phyloP scores from a whole-genome alignment of 2,113 vertebrate genomes.

The Galemys pyrenaicus region DNA sequence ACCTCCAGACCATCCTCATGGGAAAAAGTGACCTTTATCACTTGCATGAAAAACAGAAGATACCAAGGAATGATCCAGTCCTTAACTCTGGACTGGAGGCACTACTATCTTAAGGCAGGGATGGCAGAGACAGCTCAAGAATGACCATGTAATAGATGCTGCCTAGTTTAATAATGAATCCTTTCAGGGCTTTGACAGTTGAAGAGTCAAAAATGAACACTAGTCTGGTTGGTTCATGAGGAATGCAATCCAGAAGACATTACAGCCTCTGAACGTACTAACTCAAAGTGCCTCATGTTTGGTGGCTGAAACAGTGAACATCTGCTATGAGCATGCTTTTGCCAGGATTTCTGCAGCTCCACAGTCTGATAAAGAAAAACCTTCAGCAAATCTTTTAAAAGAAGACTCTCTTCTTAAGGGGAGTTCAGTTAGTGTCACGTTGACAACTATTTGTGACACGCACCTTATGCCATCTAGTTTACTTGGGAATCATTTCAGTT shows the following conservation, averaged over 20 bases:
- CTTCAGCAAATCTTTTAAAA: conserved; percentile 4
- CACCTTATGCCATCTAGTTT: neutral
- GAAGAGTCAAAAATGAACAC: neutral
- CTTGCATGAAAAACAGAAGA: conserved; percentile 1
- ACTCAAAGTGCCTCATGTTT: neutral
- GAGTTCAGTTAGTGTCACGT: neutral
- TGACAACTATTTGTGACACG: neutral
- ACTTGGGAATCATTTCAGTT: conserved; percentile 5
- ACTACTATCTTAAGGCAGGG: neutral
- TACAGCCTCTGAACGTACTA: neutral
- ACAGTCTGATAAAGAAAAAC: neutral
- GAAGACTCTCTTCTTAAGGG: neutral
- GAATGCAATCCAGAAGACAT: neutral
- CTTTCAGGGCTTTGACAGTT: neutral
- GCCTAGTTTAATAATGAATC: neutral
- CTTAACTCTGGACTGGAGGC: neutral
- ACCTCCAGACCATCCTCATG: neutral
- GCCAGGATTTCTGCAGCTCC: neutral
- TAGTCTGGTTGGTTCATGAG: neutral
- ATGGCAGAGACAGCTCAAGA: neutral
- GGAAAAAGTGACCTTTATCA: neutral
- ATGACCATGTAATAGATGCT: neutral
- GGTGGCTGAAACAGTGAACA: neutral
- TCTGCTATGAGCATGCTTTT: neutral
- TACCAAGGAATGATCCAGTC: neutral